These are phyloP conservation scores for Eilema depressum DNA, from an alignment of 2,888 invertebrate genomes.

Conservation along the genomic window DNA sequence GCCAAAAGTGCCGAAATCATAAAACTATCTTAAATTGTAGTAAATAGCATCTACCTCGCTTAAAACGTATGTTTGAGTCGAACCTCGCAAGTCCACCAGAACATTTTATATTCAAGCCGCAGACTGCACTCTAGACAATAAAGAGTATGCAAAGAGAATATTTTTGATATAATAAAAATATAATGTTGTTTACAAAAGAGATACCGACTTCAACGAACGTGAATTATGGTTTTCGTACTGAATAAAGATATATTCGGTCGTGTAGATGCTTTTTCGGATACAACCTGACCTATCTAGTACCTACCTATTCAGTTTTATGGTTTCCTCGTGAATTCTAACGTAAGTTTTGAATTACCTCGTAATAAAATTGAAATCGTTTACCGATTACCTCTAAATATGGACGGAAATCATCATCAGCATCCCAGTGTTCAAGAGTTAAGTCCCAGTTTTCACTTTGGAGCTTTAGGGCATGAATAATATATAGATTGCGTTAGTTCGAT, in stretches of 20 bases:
- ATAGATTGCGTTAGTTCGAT: no score
- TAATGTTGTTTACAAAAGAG: background rate
- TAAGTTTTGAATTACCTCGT: no score
- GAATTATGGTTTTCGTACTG: background rate
- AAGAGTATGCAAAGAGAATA: background rate
- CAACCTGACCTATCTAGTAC: no score
- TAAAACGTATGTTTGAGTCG: background rate
- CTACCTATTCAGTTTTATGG: no score
- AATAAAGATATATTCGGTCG: background rate
- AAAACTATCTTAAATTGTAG: background rate
- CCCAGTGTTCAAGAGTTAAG: no score
- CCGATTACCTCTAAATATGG: no score
- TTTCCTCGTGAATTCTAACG: no score
- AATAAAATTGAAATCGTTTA: no score
- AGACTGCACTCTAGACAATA: background rate
- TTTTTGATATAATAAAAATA: constrained; percentile 2
- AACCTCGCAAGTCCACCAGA: background rate
- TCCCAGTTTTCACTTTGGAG: no score
- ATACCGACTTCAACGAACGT: background rate
- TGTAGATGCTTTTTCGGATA: background rate
- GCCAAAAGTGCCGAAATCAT: no score
- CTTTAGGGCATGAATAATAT: no score
- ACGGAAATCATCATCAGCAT: no score
- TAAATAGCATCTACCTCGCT: background rate
- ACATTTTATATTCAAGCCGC: background rate